Conservation (phyloP, 2,888 invertebrate genomes). For the Platycheirus rosarum region DNA sequence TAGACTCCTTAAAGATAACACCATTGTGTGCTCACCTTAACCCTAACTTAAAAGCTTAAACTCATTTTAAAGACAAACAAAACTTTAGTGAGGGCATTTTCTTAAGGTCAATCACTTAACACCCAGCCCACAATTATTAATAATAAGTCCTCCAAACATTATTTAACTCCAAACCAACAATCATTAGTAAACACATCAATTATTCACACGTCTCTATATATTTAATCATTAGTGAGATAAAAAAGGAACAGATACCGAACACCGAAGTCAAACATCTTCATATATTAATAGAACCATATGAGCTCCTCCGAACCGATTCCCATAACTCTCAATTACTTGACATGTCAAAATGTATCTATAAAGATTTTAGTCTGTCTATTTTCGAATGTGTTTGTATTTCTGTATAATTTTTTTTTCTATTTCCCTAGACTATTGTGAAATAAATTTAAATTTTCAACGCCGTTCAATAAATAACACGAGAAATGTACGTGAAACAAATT, state of each 20-base stretch:
- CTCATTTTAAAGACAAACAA: too few species aligned
- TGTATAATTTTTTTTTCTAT: constrained; percentile 50
- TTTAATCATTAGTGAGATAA: constrained; percentile 21
- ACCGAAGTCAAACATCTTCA: constrained; percentile 47
- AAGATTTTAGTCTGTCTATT: background rate
- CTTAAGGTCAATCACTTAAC: constrained; percentile 33
- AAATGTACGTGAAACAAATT: constrained; percentile 9
- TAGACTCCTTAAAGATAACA: too few species aligned
- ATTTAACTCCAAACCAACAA: constrained; percentile 30
- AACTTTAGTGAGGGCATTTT: background rate
- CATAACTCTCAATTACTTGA: constrained; percentile 62
- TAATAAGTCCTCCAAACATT: constrained; percentile 36
- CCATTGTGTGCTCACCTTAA: too few species aligned
- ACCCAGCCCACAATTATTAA: constrained; percentile 11
- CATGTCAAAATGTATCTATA: constrained; percentile 49
- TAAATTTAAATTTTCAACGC: constrained; percentile 67
- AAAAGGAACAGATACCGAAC: constrained; percentile 29
- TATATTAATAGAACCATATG: constrained; percentile 52
- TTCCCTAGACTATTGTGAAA: constrained; percentile 61
- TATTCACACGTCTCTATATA: constrained; percentile 63
- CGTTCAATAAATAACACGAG: constrained; percentile 44
- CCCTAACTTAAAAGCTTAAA: too few species aligned
- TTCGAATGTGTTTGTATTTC: background rate
- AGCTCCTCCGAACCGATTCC: constrained; percentile 33
- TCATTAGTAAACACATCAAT: constrained; percentile 45